Conservation (phyloP, 2,797 vertebrate genomes). For the Paguma larvata region DNA sequence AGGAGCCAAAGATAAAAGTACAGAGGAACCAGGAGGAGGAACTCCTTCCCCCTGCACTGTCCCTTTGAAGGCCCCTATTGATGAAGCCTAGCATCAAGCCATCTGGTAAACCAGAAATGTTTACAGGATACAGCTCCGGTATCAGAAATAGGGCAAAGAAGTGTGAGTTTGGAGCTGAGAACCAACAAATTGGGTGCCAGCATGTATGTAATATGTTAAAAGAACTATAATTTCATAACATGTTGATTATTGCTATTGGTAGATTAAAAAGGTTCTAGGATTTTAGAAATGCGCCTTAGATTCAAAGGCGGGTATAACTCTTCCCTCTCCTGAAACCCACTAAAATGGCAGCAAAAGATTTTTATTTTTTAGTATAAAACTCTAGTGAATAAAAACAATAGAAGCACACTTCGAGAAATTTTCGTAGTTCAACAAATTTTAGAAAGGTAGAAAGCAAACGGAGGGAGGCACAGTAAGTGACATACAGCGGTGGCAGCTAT, state of each 20-base stretch:
- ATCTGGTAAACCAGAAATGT: neutral
- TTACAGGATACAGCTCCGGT: neutral
- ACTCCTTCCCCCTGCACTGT: accelerated
- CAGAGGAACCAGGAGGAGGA: neutral
- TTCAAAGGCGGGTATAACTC: neutral
- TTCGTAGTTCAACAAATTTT: neutral
- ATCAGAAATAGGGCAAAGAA: neutral
- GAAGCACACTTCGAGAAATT: neutral
- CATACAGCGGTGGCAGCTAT: accelerated
- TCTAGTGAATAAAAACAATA: neutral
- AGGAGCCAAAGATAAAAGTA: neutral
- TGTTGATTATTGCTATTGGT: neutral
- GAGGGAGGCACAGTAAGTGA: neutral
- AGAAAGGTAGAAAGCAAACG: neutral
- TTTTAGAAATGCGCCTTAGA: neutral
- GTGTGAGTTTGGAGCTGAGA: neutral
- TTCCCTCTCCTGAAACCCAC: neutral
- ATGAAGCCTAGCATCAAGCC: neutral
- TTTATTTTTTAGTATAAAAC: neutral
- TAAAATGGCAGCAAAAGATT: neutral
- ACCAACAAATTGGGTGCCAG: neutral
- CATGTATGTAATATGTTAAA: neutral
- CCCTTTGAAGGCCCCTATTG: neutral
- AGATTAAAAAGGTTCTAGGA: neutral
- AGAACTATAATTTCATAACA: neutral